These are phyloP conservation scores for Periophthalmus modestus DNA, from an alignment of 2,113 vertebrate genomes.

Conservation along the genomic window DNA sequence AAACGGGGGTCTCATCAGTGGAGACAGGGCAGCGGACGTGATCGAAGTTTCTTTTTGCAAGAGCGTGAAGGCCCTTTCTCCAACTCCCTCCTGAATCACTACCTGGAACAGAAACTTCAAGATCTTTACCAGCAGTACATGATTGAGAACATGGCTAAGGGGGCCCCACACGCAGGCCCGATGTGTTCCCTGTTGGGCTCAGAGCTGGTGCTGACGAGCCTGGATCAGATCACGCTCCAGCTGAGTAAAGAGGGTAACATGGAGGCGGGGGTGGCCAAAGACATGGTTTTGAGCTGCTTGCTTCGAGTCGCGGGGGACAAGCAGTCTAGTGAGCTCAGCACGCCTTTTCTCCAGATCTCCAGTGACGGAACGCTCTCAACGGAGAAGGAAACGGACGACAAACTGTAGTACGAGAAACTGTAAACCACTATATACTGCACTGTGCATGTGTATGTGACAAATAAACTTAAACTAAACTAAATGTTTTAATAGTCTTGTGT, in stretches of 20 bases:
- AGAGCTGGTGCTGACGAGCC: conserved; percentile 87
- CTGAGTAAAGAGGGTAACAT: conserved; percentile 90
- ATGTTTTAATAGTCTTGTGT: no score
- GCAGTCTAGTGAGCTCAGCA: conserved; percentile 90
- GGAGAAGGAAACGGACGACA: conserved; percentile 41
- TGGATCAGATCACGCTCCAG: conserved; percentile 92
- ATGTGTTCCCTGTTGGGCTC: conserved; percentile 86
- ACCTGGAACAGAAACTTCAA: conserved; percentile 90
- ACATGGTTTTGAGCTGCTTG: conserved; percentile 91
- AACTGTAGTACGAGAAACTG: conserved; percentile 12
- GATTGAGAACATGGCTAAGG: conserved; percentile 83
- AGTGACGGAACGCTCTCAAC: conserved; percentile 54
- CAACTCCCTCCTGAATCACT: conserved; percentile 88
- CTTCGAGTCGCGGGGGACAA: conserved; percentile 84
- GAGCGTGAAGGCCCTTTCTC: conserved; percentile 85
- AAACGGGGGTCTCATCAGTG: conserved; percentile 82
- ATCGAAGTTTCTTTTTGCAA: conserved; percentile 82
- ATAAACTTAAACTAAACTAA: no score
- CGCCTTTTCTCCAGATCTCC: conserved; percentile 92
- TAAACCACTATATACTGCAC: no score
- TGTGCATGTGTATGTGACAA: no score
- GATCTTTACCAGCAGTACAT: conserved; percentile 94
- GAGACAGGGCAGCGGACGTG: conserved; percentile 79
- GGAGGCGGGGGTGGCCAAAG: conserved; percentile 87
- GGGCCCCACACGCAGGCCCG: conserved; percentile 56